These are phyloP conservation scores for Procambarus virginalis DNA, from an alignment of 1,140 invertebrate genomes.

Conservation along the genomic window DNA sequence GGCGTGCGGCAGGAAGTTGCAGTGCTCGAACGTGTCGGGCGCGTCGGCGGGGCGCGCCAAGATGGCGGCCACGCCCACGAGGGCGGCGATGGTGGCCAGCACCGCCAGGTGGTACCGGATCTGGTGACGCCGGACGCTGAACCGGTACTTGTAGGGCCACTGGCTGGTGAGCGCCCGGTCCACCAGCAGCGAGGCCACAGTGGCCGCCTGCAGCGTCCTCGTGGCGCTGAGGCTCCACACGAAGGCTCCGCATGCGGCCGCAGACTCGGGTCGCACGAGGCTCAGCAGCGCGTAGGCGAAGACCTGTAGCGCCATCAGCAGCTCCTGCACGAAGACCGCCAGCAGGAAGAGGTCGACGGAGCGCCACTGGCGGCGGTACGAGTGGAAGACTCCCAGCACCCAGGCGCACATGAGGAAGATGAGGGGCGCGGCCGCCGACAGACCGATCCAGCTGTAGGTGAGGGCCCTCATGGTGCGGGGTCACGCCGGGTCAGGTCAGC, in stretches of 20 bases:
- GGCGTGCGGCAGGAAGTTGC: conserved; percentile 75
- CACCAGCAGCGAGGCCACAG: conserved; percentile 76
- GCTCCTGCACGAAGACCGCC: conserved; percentile 75
- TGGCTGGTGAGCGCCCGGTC: conserved; percentile 75
- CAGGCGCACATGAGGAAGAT: conserved; percentile 73
- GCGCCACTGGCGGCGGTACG: conserved; percentile 76
- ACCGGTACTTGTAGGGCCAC: conserved; percentile 76
- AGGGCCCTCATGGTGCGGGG: conserved; percentile 61
- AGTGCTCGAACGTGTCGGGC: conserved; percentile 71
- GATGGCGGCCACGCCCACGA: conserved; percentile 74
- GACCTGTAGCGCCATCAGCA: conserved; percentile 75
- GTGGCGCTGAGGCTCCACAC: conserved; percentile 76
- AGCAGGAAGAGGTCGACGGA: conserved; percentile 78
- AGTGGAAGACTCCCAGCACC: conserved; percentile 74
- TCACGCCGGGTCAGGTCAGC: conserved; percentile 28
- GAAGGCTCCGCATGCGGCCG: conserved; percentile 74
- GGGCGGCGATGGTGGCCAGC: conserved; percentile 75
- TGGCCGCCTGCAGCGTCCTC: conserved; percentile 77
- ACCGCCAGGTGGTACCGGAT: conserved; percentile 78
- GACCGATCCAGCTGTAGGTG: conserved; percentile 74
- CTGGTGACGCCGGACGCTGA: conserved; percentile 76
- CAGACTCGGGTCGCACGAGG: conserved; percentile 74
- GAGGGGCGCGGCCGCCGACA: conserved; percentile 77
- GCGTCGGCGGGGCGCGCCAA: conserved; percentile 71
- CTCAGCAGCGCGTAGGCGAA: conserved; percentile 76